Percentiles rank a stretch among this genome's conserved stretches.
These are phyloP conservation scores for Dicentrarchus labrax DNA, from an alignment of 2,113 vertebrate genomes.

Conservation along the genomic window DNA sequence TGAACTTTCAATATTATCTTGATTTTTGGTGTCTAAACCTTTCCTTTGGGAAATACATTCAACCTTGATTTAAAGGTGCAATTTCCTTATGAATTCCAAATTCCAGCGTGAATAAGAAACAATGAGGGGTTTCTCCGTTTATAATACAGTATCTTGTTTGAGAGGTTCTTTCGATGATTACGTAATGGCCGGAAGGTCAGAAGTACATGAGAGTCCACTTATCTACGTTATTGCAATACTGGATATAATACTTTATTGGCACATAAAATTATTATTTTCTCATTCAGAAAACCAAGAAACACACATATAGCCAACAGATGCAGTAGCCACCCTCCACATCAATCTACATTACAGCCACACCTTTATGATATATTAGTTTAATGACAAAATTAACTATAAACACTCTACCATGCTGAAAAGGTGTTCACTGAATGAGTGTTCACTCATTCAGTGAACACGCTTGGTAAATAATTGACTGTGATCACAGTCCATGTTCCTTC, in stretches of 20 bases:
- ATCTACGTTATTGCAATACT: not conserved
- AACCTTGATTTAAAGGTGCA: not conserved
- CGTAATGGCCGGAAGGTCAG: not conserved
- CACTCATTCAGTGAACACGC: not conserved
- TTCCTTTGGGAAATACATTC: not conserved
- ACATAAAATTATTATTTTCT: not conserved
- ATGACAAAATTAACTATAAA: not conserved
- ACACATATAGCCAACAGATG: not conserved
- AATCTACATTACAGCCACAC: not conserved
- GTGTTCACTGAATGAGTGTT: no score
- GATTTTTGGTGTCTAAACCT: not conserved
- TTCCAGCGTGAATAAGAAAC: not conserved
- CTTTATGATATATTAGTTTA: not conserved
- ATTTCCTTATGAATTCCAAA: not conserved
- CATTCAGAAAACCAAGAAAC: not conserved
- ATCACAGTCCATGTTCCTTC: conserved; percentile 21
- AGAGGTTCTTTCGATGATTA: not conserved
- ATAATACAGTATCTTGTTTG: not conserved
- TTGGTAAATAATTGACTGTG: conserved; percentile 60
- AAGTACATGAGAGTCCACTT: not conserved
- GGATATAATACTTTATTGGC: not conserved
- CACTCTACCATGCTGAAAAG: not conserved
- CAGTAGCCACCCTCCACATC: not conserved
- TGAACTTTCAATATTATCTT: not conserved
- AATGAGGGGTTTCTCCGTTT: not conserved